Evolutionary conservation across 2,888 invertebrate genomes (phyloP).

Genomic region (Dexiosoma caninum): DNA sequence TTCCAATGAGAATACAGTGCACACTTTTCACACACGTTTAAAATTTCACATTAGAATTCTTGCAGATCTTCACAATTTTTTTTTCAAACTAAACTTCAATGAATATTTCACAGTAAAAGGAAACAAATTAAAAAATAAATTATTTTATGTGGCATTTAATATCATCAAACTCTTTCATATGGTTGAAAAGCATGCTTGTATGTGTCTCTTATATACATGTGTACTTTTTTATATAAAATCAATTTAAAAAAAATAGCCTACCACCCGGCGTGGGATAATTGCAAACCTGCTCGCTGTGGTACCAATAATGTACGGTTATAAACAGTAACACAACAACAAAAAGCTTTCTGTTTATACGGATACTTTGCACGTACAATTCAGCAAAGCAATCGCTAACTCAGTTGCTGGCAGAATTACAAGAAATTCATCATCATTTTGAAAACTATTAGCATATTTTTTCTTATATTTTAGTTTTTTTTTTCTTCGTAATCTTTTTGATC

Average conservation of each 20-base stretch:
- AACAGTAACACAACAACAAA: slow-evolving; percentile 5
- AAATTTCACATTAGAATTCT: no score
- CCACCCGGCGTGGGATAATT: not conserved
- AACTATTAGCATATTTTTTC: no score
- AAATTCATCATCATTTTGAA: not conserved
- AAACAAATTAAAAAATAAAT: not conserved
- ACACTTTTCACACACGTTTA: no score
- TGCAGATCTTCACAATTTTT: no score
- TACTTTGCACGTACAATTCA: not conserved
- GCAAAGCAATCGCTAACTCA: not conserved
- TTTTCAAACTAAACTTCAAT: no score
- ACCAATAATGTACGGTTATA: not conserved
- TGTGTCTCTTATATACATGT: no score
- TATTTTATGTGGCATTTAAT: not conserved
- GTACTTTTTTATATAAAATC: no score
- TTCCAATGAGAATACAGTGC: no score
- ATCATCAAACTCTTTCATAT: no score
- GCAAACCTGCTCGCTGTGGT: slow-evolving; percentile 6
- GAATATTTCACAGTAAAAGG: not conserved
- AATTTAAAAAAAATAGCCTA: not conserved
- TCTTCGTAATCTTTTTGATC: not conserved
- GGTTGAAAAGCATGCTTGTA: no score
- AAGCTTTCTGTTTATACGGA: slow-evolving; percentile 5
- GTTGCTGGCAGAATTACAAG: not conserved
- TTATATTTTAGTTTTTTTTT: not conserved